Evolutionary conservation across 1,140 invertebrate genomes (phyloP).

Genomic region (Panagrolaimus sp.): DNA sequence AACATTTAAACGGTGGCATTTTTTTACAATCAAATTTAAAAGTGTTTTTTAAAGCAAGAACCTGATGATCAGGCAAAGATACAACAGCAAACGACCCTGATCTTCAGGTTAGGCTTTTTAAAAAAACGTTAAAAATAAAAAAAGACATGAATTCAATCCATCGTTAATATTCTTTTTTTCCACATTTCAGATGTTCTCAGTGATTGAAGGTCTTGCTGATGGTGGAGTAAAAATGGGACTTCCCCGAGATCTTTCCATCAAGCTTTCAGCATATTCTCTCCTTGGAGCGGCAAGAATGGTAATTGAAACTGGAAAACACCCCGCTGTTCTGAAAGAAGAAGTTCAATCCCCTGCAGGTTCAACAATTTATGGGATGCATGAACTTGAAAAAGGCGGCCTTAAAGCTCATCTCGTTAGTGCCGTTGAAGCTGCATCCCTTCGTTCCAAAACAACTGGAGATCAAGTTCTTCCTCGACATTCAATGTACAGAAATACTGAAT

Average conservation of each 20-base stretch:
- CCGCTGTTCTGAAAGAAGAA: slow-evolving; percentile 78
- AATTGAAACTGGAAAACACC: slow-evolving; percentile 70
- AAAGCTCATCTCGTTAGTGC: slow-evolving; percentile 76
- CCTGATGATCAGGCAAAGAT: too few relatives aligned
- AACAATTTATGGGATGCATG: slow-evolving; percentile 78
- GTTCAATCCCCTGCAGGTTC: slow-evolving; percentile 82
- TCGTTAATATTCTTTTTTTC: too few relatives aligned
- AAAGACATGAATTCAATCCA: too few relatives aligned
- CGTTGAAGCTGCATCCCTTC: slow-evolving; percentile 69
- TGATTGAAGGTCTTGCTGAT: slow-evolving; percentile 84
- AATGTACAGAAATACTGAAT: slow-evolving; percentile 18
- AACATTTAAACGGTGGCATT: too few relatives aligned
- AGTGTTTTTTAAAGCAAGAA: too few relatives aligned
- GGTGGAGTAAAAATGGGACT: slow-evolving; percentile 85
- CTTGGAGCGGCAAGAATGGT: slow-evolving; percentile 86
- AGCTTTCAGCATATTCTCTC: slow-evolving; percentile 81
- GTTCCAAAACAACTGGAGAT: slow-evolving; percentile 52
- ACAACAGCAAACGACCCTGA: too few relatives aligned
- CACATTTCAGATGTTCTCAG: slow-evolving; percentile 75
- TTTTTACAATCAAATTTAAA: too few relatives aligned
- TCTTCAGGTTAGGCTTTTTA: too few relatives aligned
- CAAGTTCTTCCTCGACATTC: slow-evolving; percentile 26
- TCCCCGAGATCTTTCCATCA: slow-evolving; percentile 73
- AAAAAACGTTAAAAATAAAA: too few relatives aligned
- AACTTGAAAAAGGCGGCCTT: slow-evolving; percentile 76